Evolutionary conservation across 1,140 invertebrate genomes (phyloP), one percentile per base, ranked within the genome.

Genomic region (Drosophila kepulauana): DNA sequence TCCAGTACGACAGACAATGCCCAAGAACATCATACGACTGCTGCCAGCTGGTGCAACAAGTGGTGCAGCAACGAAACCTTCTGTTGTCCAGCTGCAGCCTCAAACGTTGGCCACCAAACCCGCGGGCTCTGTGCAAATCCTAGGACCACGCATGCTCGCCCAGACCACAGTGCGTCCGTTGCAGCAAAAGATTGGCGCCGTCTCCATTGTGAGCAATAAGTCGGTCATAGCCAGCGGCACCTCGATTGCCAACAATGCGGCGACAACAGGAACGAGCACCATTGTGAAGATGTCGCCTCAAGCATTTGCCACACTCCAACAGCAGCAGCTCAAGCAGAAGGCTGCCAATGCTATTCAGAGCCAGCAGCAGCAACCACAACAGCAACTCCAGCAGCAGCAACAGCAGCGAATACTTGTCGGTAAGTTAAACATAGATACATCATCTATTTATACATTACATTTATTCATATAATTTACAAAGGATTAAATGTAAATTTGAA

Each of bases 231-330:
- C 25, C 52, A 35, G 58, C 30, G 48, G 49, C 15, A 59, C 41
- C 38, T 30, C 71, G 1, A 54, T 73, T 15, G 35, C 25, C 13
- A 75, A 56, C 20, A 51, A 61, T 30, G 51, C 76, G 3, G 20
- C 66, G 8, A 49, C 48, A 1, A 52, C 15, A 13, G 15, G 65
- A 8, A 71, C 75, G 0, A 78, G 90, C 11, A 91, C 81, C 16
- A 85, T 92, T 54, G 77, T 91, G 0, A 90, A 89, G 71, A 92
- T 92, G 91, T 92, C 91, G 1, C 80, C 91, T 1, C 91, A 92
- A 35, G 82, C 88, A 30, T 92, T 92, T 57, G 84, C 85, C 8
- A 74, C 77, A 2, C 68, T 91, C 8, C 91, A 92, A 33, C 91
- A 91, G 63, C 89, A 91, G 25, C 90, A 92, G 38, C 46, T 91